These are phyloP conservation scores for Cryptoprocta ferox DNA, from an alignment of 2,797 vertebrate genomes.

Conservation along the genomic window DNA sequence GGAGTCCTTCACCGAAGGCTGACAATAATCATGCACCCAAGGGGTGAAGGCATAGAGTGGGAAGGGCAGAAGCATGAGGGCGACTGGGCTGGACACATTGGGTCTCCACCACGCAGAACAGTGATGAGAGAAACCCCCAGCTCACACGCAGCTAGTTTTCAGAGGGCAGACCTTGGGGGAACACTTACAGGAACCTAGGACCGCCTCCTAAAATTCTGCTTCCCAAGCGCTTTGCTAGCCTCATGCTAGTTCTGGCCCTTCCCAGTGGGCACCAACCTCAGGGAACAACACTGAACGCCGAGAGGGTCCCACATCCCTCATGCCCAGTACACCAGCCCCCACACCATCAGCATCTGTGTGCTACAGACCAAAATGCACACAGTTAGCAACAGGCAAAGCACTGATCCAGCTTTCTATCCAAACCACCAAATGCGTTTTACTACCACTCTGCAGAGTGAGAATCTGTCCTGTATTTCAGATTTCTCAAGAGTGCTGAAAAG, in stretches of 20 bases:
- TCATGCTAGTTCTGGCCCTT: not conserved
- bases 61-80: not conserved
- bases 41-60: not conserved
- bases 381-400: not conserved
- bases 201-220: not conserved
- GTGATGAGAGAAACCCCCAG: not conserved
- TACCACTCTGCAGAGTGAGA: not conserved
- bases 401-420: not conserved
- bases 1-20: not conserved
- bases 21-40: too few species aligned
- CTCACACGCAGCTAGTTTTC: too few species aligned
- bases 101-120: not conserved
- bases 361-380: not conserved
- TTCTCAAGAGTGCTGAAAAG: not conserved
- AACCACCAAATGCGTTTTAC: not conserved
- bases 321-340: rapidly evolving
- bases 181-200: not conserved
- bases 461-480: slow-evolving; percentile 20
- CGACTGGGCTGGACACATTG: rapidly evolving
- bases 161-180: not conserved
- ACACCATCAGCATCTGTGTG: not conserved
- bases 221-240: not conserved
- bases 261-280: not conserved
- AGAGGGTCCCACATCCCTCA: rapidly evolving
- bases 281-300: not conserved